Conservation (phyloP, 1,140 invertebrate species). For the Caenorhabditis elegans region WBcel235 BX284606.5:3179001-3179500, state of each 20-base stretch:
- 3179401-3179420: not conserved
- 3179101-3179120: slow-evolving; percentile 14
- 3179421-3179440: too few species aligned
- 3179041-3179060: not conserved
- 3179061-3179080: not conserved
- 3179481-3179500: not conserved
- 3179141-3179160: slow-evolving; percentile 18
- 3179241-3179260: not conserved
- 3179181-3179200: slow-evolving; percentile 1
- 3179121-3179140: not conserved
- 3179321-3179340: not conserved
- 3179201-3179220: slow-evolving; percentile 7
- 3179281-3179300: not conserved
- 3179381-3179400: not conserved
- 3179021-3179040: slow-evolving; percentile 6
- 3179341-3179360: not conserved
- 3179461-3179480: not conserved
- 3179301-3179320: slow-evolving; percentile 11
- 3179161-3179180: slow-evolving; percentile 26
- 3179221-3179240: slow-evolving; percentile 29
- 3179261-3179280: not conserved
- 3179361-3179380: not conserved
- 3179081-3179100: not conserved
- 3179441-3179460: not conserved
- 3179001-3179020: not conserved